Evolutionary conservation across 2,888 invertebrate species (phyloP), one percentile per base, ranked within the genome.

Genomic region (Apomyelois bistriatella): DNA sequence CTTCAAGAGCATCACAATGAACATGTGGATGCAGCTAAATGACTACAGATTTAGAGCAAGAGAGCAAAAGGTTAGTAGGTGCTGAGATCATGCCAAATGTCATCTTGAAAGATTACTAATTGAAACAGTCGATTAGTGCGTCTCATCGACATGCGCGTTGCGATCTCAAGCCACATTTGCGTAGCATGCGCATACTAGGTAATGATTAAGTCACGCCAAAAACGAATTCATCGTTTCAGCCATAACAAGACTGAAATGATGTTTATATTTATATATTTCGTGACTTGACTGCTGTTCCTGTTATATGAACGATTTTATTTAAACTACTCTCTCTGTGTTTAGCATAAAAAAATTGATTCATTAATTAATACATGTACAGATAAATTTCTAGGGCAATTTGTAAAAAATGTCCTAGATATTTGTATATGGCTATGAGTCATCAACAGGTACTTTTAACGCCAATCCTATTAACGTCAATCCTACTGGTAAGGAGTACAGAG

Each of bases 21-120:
- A 48, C 17, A 53, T 52, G 42, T 35, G 36, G 53, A 52, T 51
- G 32, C 22, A 53, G 12, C 17, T 38, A 4, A 40, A 40, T 40
- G 13, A 9, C 15, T 54, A 58, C 63, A 64, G 60, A 56, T 55
- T 65, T 64, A 67, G 61, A 15, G 40, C 30, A 50, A 5, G 16
- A 38, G 40, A 61, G 59, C 62, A 62, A 70, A 66, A 70, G 68
- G 66, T 67, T 64, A 68, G 58, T 58, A 63, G 67, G 64, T 65
- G 48, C 54, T 56, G 60, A 60, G 50, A 58, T 49, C 47, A 63
- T 66, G 65, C 63, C 66, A 68, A 66, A 64, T 61, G 53, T 48
- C 55, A 57, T 60, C 53, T 46, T 15, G 32, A n/a, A 54, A 50
- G 30, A 53, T 38, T 46, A 17, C 46, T 50, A 43, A 53, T 43